These are phyloP conservation scores for Zonotrichia leucophrys DNA, from an alignment of 2,113 vertebrate species.

Conservation along the genomic window DNA sequence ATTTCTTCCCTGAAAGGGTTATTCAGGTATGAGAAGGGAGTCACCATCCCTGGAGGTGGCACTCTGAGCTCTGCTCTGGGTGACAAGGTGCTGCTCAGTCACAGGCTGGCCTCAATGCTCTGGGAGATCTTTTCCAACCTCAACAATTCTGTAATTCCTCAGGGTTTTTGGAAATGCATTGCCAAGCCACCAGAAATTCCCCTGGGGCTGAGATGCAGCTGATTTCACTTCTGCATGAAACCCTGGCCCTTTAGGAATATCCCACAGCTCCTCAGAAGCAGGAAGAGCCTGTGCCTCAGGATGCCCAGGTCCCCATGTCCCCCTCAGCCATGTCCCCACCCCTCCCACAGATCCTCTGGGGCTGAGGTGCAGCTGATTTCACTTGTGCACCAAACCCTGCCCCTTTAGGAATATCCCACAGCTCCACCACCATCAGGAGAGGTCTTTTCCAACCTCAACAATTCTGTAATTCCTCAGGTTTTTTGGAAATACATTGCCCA, in stretches of 20 bases:
- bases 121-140: background rate
- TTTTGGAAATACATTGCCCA: too few relatives aligned
- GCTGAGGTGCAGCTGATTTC: too few relatives aligned
- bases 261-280: background rate
- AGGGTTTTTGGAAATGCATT: background rate
- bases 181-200: background rate
- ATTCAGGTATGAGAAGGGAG: background rate
- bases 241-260: too few relatives aligned
- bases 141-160: background rate
- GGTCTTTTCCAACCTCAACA: too few relatives aligned
- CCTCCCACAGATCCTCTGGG: slow-evolving; percentile 29
- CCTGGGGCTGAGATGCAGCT: slow-evolving; percentile 5
- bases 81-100: background rate
- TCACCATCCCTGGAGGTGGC: background rate
- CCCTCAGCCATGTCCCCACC: background rate
- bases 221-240: background rate
- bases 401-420: background rate
- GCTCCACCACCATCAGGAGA: too few relatives aligned
- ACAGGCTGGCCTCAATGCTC: background rate
- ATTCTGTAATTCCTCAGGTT: too few relatives aligned
- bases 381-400: background rate
- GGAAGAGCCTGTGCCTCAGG: background rate
- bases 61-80: background rate
- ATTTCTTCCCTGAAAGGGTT: background rate
- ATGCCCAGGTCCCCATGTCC: background rate